phyloP scores from a whole-genome alignment of 2,888 invertebrate genomes.

The Tetranychus truncatus region DNA sequence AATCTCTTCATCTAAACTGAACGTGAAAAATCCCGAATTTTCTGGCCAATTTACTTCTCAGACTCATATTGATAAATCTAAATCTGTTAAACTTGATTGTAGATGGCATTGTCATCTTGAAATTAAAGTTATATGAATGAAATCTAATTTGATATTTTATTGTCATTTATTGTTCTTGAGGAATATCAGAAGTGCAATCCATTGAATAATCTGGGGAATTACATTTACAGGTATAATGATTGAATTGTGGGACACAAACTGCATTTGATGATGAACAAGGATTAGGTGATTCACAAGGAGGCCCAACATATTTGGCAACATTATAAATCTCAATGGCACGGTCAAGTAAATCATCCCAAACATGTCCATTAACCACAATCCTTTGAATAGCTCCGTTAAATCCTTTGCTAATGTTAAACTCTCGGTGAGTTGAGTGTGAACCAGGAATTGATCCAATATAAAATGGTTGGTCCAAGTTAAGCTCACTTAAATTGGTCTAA shows the following conservation, averaged over 20 bases:
- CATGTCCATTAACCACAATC: conserved; percentile 55
- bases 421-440: conserved; percentile 33
- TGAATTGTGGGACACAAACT: conserved; percentile 56
- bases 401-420: conserved; percentile 36
- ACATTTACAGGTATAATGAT: conserved; percentile 49
- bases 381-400: conserved; percentile 67
- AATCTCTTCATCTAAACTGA: too few relatives aligned
- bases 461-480: conserved; percentile 59
- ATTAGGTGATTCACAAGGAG: conserved; percentile 36
- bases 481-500: conserved; percentile 54
- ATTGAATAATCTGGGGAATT: neutral
- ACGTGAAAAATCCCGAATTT: too few relatives aligned
- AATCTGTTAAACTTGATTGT: too few relatives aligned
- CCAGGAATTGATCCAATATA: conserved; percentile 50
- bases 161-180: too few relatives aligned
- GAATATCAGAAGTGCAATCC: too few relatives aligned
- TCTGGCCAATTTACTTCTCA: too few relatives aligned
- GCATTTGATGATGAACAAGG: conserved; percentile 49
- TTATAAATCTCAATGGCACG: conserved; percentile 33
- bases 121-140: too few relatives aligned
- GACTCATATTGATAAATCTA: too few relatives aligned
- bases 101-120: too few relatives aligned
- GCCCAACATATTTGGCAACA: conserved; percentile 38
- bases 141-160: too few relatives aligned
- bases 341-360: conserved; percentile 37